Evolutionary conservation across 1,140 invertebrate genomes (phyloP), one percentile per base, ranked within the genome.

Genomic region (Diploscapter pachys): DNA sequence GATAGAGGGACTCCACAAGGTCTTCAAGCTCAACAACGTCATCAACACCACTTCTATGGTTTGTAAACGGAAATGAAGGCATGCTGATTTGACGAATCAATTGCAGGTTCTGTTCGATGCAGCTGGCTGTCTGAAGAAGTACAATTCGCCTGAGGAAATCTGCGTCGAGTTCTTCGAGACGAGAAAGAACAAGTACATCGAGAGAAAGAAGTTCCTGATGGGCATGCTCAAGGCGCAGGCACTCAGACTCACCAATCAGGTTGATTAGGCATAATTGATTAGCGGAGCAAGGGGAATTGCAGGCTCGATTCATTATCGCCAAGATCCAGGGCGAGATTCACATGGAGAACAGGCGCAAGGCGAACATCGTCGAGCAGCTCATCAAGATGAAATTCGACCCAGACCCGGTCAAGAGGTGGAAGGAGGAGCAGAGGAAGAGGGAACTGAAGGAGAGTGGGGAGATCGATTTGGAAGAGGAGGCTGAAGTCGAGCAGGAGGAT

Each of bases 341-440:
- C 3, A 91, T 99, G 96, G 89, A 99, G 93, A 98, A 98, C 86
- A 95, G 96, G 86, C 91, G 93, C 69, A 95, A 94, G 84, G 90
- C 89, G 5, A 88, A 87, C 31, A 93, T 98, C 89, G 92, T 98
- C 71, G 91, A 93, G 57, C 93, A 95, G 86, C 88, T 99, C 54
- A 88, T 93, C 4, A 90, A 91, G 82, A 88, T 90, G 86, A 92
- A 93, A 8, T 99, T 95, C 86, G 92, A 93, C 71, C 91, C 95
- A 3, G 97, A 99, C 89, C 97, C 97, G 0, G 91, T 98, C 0
- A 90, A 92, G 64, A 90, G 90, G 5, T 99, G 96, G 96, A 97
- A 98, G 87, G 89, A 91, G 75, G 76, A 80, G 48, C 87, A 89
- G 76, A 86, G 85, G 50, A 83, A 81, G 13, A 80, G 80, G 63